Base-by-base conservation (phyloP, 1,140 invertebrate species). In the Rhynchophorus ferrugineus region DNA sequence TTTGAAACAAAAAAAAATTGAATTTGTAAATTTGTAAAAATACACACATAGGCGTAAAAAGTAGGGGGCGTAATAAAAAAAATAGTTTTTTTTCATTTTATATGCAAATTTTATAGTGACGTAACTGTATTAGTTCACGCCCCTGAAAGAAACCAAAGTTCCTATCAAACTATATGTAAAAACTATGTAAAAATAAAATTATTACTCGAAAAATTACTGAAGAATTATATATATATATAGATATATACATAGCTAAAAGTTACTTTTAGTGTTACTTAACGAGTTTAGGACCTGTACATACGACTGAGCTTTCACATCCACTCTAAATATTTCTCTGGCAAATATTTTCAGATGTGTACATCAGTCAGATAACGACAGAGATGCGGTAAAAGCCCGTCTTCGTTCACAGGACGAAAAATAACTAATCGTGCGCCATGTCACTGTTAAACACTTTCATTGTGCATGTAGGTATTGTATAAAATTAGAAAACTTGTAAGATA, bases 91-190 rank as follows among this genome's bases (percentile, higher is more conserved):
- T 29, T 6, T n/a, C n/a, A n/a, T n/a, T n/a, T n/a, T n/a, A n/a
- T n/a, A n/a, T n/a, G n/a, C n/a, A n/a, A n/a, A n/a, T n/a, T n/a
- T n/a, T n/a, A n/a, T n/a, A n/a, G n/a, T n/a, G n/a, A n/a, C n/a
- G n/a, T n/a, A n/a, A n/a, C n/a, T 29, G 24, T 29, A 29, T 29
- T n/a, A n/a, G n/a, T n/a, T n/a, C n/a, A 37, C 24, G 33, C 39
- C 53, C 44, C 41, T 38, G 57, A 63, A 62, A 60, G 63, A 63
- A 66, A 66, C 64, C 62, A 66, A 66, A 66, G 64, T 66, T 66
- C 64, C 64, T 66, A 66, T 6, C 56, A 45, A 45, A 35, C 1
- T 45, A 8, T 3, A 13, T 29, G 24, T 29, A 45, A 34, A 34
- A 21, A 29, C 20, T 34, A 35, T 36, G 34, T 45, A 45, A 29